These are phyloP conservation scores for Aelia acuminata DNA, from an alignment of 2,888 invertebrate species.

Conservation along the genomic window DNA sequence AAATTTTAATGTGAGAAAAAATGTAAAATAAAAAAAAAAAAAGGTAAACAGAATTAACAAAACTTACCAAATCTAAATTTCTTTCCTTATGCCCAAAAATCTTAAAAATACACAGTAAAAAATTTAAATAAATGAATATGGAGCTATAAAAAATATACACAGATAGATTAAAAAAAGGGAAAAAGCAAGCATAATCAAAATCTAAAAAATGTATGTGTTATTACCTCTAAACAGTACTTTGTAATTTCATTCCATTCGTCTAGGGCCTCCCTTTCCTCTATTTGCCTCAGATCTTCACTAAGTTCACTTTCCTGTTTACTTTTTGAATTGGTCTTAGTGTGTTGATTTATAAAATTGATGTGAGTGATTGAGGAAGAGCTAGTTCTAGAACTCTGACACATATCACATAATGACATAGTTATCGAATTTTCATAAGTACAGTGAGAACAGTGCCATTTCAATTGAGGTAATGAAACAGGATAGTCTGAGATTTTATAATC, in stretches of 20 bases:
- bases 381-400: constrained; percentile 78
- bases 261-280: constrained; percentile 89
- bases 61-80: too few species aligned
- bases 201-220: neutral
- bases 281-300: constrained; percentile 84
- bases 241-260: constrained; percentile 94
- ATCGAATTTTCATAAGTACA: constrained; percentile 86
- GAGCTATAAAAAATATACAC: too few species aligned
- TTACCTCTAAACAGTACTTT: constrained; percentile 87
- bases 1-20: too few species aligned
- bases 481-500: constrained; percentile 33
- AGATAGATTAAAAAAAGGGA: neutral
- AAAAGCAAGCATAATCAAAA: neutral
- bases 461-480: constrained; percentile 12
- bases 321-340: constrained; percentile 59
- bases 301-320: constrained; percentile 78
- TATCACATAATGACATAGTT: constrained; percentile 77
- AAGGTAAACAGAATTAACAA: too few species aligned
- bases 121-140: too few species aligned
- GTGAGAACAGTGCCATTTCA: constrained; percentile 81
- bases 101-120: too few species aligned
- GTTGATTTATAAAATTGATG: constrained; percentile 39
- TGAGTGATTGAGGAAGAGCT: constrained; percentile 69
- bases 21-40: too few species aligned
- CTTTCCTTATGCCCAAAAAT: too few species aligned